A percentile compares a stretch with the other conserved stretches of the same genome.
These are phyloP conservation scores for Carollia perspicillata DNA, from an alignment of 2,113 vertebrate species.

Conservation along the genomic window DNA sequence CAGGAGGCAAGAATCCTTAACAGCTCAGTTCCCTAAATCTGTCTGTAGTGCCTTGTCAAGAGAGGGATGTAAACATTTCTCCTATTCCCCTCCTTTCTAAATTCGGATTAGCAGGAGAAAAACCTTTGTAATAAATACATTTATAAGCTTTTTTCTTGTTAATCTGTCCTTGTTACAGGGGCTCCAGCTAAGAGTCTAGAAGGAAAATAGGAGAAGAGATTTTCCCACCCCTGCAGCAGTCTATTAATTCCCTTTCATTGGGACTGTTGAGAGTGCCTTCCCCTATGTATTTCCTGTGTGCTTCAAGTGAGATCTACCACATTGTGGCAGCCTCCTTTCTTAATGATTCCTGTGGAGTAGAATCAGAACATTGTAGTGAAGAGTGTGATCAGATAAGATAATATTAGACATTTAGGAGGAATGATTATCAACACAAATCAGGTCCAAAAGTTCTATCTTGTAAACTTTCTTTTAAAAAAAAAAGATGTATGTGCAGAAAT, in stretches of 20 bases:
- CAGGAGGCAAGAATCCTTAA: neutral
- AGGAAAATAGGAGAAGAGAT: neutral
- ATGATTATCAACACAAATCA: slow-evolving; percentile 16
- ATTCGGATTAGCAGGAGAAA: neutral
- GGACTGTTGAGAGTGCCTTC: neutral
- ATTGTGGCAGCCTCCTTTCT: slow-evolving; percentile 47
- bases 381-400: slow-evolving; percentile 73
- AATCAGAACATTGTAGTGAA: slow-evolving; percentile 62
- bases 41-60: neutral
- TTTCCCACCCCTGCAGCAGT: neutral
- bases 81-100: neutral
- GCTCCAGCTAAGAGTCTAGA: neutral
- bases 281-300: neutral
- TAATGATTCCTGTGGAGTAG: slow-evolving; percentile 62
- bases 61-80: neutral
- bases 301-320: slow-evolving; percentile 37
- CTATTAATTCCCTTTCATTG: neutral
- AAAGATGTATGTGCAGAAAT: neutral
- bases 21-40: neutral
- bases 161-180: neutral
- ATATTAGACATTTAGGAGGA: slow-evolving; percentile 83
- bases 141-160: neutral
- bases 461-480: neutral
- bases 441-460: neutral
- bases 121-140: neutral